Evolutionary conservation across 2,888 invertebrate species (phyloP).

Genomic region (Lomographa bimaculata): DNA sequence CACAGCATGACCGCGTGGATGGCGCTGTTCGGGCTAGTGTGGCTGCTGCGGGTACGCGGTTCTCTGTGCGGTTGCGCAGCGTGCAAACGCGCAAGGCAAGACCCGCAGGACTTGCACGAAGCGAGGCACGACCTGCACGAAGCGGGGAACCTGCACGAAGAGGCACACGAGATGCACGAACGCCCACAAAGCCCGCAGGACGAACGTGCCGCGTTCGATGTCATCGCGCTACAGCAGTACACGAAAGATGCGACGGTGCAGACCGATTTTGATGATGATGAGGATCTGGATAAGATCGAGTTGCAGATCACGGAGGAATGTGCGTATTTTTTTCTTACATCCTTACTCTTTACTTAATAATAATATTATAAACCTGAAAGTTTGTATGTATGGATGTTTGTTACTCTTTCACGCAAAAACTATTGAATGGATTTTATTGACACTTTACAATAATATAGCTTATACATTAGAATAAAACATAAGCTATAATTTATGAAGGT

Average conservation of each 20-base stretch:
- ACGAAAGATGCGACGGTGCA: conserved; percentile 79
- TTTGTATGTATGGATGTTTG: no score
- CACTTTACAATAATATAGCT: no score
- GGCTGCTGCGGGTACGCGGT: conserved; percentile 91
- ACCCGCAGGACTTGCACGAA: conserved; percentile 37
- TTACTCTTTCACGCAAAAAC: no score
- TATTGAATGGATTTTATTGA: no score
- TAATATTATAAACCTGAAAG: no score
- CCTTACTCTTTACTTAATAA: no score
- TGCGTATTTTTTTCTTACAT: conserved; percentile 60
- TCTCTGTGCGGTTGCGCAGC: conserved; percentile 90
- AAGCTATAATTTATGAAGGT: no score
- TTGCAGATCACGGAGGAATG: conserved; percentile 74
- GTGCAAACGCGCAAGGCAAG: conserved; percentile 83
- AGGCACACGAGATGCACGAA: conserved; percentile 9
- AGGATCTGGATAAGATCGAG: conserved; percentile 76
- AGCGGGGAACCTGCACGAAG: conserved; percentile 25
- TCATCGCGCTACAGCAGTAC: conserved; percentile 72
- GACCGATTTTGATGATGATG: conserved; percentile 78
- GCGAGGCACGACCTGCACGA: conserved; percentile 14
- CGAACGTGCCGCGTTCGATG: conserved; percentile 69
- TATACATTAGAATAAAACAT: no score
- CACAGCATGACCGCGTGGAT: conserved; percentile 85
- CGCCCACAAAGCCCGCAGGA: conserved; percentile 30
- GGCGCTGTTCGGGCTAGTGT: conserved; percentile 94